Evolutionary conservation across 2,888 invertebrate species (phyloP).

Genomic region (Leucozona laternaria): DNA sequence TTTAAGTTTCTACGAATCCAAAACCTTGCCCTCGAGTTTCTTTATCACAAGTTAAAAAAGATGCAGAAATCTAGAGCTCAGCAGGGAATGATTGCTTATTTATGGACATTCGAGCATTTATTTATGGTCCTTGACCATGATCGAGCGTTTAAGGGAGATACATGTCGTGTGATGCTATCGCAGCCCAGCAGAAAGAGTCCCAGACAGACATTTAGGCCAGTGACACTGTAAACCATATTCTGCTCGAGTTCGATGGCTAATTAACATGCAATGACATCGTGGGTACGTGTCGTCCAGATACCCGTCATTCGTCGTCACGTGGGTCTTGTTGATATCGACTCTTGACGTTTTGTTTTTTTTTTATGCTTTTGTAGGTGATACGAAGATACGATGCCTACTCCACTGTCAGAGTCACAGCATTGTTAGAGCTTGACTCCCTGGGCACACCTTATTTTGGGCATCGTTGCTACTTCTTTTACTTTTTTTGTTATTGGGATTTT

Average conservation of each 20-base stretch:
- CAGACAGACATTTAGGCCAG: slow-evolving; percentile 64
- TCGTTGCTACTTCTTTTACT: not conserved
- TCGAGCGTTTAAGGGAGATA: slow-evolving; percentile 72
- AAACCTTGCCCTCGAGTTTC: not conserved
- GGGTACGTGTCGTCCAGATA: slow-evolving; percentile 49
- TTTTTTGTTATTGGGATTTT: slow-evolving; percentile 17
- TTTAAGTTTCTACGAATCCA: not conserved
- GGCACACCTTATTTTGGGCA: slow-evolving; percentile 55
- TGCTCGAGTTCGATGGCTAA: slow-evolving; percentile 59
- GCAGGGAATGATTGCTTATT: slow-evolving; percentile 76
- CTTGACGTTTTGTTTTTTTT: slow-evolving; percentile 1
- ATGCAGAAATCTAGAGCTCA: slow-evolving; percentile 74
- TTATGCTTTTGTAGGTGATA: not conserved
- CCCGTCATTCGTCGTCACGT: slow-evolving; percentile 25
- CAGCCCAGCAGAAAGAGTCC: slow-evolving; percentile 38
- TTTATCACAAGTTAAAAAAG: slow-evolving; percentile 20
- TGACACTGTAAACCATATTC: slow-evolving; percentile 60
- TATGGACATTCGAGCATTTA: slow-evolving; percentile 76
- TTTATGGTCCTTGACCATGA: slow-evolving; percentile 77
- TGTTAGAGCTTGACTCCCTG: not conserved
- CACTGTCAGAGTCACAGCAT: slow-evolving; percentile 45
- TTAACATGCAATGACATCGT: slow-evolving; percentile 71
- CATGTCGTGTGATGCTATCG: slow-evolving; percentile 71
- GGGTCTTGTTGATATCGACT: slow-evolving; percentile 10
- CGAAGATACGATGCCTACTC: slow-evolving; percentile 30